Base-by-base conservation (phyloP, 2,888 invertebrate genomes). In the Stenoptilia bipunctidactyla region DNA sequence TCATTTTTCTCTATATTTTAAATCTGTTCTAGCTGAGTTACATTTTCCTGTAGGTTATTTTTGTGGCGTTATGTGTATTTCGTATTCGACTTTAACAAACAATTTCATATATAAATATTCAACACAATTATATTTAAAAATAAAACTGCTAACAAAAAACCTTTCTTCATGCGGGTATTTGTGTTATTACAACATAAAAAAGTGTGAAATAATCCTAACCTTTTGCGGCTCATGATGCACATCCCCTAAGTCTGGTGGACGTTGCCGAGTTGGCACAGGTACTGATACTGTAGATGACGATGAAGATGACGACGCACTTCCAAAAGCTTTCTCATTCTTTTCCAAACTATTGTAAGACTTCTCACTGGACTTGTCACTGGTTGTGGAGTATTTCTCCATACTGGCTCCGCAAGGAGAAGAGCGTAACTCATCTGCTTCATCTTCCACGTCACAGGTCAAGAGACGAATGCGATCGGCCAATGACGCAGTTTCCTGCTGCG, bases 401-500 rank as follows among this genome's bases (percentile, higher is more conserved):
- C 55, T 90, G 51, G 89, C 90, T 0, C 90, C 90, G 0, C 90
- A 87, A 0, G 91, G 90, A 45, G 90, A 89, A 0, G 88, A 84
- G 2, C 86, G 79, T 12, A 86, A 82, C 40, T 69, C 75, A 10
- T 85, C 84, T 0, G 69, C 63, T 3, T 88, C 87, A 36, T 93
- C 92, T 45, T 94, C 94, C 30, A 93, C 90, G 63, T 94, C 92
- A 60, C 94, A 94, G 1, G 95, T 96, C 37, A 96, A 76, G 59
- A 92, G 90, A 36, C 93, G 90, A 49, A 96, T 93, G 45, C 94
- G 88, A 58, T 96, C 96, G 41, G 94, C 92, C 30, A 96, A 77
- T 0, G 94, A 93, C 39, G 92, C 90, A 50, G 93, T 92, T 54
- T 86, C 87, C 61, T 89, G 74, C 69, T 67, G 50, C 15, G n/a